Conservation (phyloP, 2,113 vertebrate species). For the Rutilus rutilus region DNA sequence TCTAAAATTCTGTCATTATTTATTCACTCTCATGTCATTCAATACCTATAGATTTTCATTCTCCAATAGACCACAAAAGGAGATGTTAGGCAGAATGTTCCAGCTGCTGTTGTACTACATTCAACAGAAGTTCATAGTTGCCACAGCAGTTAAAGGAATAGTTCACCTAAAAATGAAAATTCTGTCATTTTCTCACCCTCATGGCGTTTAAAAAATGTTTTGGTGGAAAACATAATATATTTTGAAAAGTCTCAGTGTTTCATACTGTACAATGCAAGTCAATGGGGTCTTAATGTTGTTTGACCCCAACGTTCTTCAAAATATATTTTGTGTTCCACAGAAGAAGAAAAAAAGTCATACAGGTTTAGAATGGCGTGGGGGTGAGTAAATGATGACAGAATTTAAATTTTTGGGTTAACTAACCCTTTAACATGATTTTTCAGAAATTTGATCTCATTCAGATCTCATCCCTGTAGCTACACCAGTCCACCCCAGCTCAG, state of each 20-base stretch:
- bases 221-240: neutral
- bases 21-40: neutral
- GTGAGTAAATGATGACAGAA: neutral
- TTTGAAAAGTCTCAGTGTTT: neutral
- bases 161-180: neutral
- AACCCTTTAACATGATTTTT: neutral
- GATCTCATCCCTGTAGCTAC: constrained; percentile 21
- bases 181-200: neutral
- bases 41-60: neutral
- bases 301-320: neutral
- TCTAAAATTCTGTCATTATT: neutral
- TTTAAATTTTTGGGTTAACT: neutral
- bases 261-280: too few relatives aligned
- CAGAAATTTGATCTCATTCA: constrained; percentile 10
- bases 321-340: neutral
- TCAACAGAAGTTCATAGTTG: neutral
- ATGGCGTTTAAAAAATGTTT: neutral
- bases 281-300: neutral
- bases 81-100: constrained; percentile 42
- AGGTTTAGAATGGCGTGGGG: neutral
- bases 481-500: constrained; percentile 40
- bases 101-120: neutral
- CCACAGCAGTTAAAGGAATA: neutral
- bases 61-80: neutral
- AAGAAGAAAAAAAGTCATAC: neutral